phyloP scores from a whole-genome alignment of 2,797 vertebrate species.

The Rhabdophis nuchalis region DNA sequence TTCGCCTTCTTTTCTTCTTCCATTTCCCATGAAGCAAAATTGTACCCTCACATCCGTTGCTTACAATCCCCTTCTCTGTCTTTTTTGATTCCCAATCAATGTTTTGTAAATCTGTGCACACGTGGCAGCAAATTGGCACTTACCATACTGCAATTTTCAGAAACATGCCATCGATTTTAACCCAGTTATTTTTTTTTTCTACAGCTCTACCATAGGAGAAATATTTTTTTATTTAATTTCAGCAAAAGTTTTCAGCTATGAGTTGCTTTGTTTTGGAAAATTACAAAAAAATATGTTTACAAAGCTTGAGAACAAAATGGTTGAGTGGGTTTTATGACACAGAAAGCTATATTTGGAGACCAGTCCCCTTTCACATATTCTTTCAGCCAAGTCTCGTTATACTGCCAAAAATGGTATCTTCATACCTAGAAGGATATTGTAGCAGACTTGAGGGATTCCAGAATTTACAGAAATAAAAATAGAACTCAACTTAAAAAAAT shows the following conservation, averaged over 20 bases:
- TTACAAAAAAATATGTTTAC: background rate
- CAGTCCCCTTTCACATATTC: background rate
- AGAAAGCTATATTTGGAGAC: background rate
- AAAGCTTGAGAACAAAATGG: background rate
- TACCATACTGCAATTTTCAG: background rate
- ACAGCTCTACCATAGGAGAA: background rate
- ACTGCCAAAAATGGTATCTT: background rate
- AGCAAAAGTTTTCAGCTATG: background rate
- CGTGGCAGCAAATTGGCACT: constrained; percentile 29
- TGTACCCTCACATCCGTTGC: background rate
- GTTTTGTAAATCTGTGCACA: constrained; percentile 24
- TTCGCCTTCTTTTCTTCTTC: background rate
- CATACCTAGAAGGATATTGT: background rate
- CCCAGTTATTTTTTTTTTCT: constrained; percentile 2
- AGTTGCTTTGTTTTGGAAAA: background rate
- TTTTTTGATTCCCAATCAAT: background rate
- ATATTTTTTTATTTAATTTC: background rate
- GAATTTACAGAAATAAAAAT: background rate
- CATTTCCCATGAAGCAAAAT: background rate
- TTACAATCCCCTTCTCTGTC: background rate
- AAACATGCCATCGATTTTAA: constrained; percentile 20
- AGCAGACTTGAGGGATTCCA: background rate
- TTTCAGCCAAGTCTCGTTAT: background rate
- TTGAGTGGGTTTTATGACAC: background rate
- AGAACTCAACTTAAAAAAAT: background rate